Conservation (phyloP, 2,113 vertebrate species). For the Crotalus horridus region DNA sequence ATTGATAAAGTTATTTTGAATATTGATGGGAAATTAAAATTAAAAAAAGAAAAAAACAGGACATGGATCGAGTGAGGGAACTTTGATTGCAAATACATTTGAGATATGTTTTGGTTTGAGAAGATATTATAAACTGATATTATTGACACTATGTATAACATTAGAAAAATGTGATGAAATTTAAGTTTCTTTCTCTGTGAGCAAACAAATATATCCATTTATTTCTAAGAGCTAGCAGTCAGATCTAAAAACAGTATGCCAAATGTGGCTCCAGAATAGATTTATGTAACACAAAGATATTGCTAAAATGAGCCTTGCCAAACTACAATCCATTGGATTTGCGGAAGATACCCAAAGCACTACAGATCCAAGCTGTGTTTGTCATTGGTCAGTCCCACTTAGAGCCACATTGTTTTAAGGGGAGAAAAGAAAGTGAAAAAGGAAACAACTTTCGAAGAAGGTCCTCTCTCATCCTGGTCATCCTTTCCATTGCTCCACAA, state of each 20-base stretch:
- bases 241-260: background rate
- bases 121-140: too few relatives aligned
- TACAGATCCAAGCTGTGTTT: background rate
- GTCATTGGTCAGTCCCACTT: background rate
- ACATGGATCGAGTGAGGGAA: too few relatives aligned
- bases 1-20: too few relatives aligned
- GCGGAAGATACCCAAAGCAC: background rate
- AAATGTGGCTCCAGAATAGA: too few relatives aligned
- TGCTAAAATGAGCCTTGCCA: background rate
- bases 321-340: background rate
- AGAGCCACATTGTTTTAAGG: background rate
- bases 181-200: background rate
- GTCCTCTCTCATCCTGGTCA: background rate
- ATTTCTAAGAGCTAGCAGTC: background rate
- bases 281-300: background rate
- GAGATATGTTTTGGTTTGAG: too few relatives aligned
- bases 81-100: too few relatives aligned
- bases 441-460: background rate
- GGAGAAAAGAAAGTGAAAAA: background rate
- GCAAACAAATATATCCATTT: background rate
- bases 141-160: too few relatives aligned
- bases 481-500: background rate
- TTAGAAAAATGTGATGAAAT: background rate
- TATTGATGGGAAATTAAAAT: too few relatives aligned
- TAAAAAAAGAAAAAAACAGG: too few relatives aligned